phyloP scores from a whole-genome alignment of 30 jellyfish, hydroid and myxozoan genomes.

The Pelagia noctiluca region DNA sequence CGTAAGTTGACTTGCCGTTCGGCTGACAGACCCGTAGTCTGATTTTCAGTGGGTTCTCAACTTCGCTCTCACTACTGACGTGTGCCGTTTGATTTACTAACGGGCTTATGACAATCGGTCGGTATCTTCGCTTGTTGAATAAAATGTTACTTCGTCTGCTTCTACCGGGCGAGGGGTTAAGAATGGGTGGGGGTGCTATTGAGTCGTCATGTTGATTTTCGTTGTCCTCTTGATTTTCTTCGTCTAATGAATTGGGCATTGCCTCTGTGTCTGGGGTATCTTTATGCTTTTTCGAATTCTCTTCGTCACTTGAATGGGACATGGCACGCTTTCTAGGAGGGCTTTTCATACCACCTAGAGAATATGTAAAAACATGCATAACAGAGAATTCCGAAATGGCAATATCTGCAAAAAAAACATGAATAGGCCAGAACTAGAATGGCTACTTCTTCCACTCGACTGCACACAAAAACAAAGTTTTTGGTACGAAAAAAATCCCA shows the following conservation, averaged over 20 bases:
- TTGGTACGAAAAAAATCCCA: no score
- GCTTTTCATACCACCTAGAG: slow-evolving; percentile 31
- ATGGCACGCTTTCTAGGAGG: slow-evolving; percentile 62
- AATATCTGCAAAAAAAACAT: background rate
- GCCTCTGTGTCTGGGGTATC: background rate
- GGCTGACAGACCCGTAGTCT: slow-evolving; percentile 64
- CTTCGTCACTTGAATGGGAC: slow-evolving; percentile 77
- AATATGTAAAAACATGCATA: no score
- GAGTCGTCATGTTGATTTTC: background rate
- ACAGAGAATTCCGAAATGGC: no score
- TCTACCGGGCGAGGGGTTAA: slow-evolving; percentile 98
- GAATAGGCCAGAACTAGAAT: no score
- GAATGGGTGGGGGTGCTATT: slow-evolving; percentile 19
- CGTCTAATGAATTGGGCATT: background rate
- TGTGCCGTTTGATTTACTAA: slow-evolving; percentile 63
- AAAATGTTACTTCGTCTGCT: slow-evolving; percentile 95
- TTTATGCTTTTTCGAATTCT: slow-evolving; percentile 24
- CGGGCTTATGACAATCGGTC: slow-evolving; percentile 88
- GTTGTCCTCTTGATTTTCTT: slow-evolving; percentile 30
- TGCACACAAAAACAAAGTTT: no score
- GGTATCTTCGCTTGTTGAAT: slow-evolving; percentile 89
- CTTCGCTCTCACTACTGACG: slow-evolving; percentile 69
- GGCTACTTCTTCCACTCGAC: no score
- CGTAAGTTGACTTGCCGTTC: slow-evolving; percentile 41
- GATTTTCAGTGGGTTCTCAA: slow-evolving; percentile 42